Evolutionary conservation across 2,113 vertebrate genomes (phyloP).

Genomic region (Pycnonotus jocosus): DNA sequence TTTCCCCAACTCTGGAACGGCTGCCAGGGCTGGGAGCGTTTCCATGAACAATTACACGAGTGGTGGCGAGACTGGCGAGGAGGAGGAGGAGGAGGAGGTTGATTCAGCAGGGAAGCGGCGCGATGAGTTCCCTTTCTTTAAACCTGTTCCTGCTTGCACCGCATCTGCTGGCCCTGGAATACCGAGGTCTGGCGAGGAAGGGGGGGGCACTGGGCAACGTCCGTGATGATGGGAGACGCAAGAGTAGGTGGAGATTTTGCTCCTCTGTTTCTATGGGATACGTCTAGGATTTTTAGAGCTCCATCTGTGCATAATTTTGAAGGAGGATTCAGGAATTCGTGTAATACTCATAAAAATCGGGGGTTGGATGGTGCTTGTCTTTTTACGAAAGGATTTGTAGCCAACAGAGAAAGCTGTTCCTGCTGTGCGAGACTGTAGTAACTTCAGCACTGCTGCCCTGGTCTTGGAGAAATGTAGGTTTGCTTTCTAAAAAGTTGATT

Average conservation of each 20-base stretch:
- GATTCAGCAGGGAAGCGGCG: background rate
- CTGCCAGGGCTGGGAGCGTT: background rate
- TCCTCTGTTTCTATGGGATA: conserved; percentile 41
- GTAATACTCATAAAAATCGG: background rate
- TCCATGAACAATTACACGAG: background rate
- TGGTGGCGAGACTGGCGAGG: background rate
- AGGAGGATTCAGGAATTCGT: background rate
- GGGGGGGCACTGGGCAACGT: background rate
- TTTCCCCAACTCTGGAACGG: background rate
- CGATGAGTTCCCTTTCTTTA: background rate
- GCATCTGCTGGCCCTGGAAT: background rate
- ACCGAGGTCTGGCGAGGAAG: background rate
- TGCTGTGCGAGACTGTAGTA: background rate
- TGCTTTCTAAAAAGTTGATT: background rate
- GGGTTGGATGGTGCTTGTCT: background rate
- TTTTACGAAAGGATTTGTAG: background rate
- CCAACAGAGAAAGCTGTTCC: background rate
- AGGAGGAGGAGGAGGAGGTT: background rate
- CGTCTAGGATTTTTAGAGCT: background rate
- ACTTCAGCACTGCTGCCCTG: background rate
- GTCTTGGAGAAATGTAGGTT: background rate
- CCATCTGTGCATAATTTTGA: background rate
- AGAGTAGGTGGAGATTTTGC: conserved; percentile 35
- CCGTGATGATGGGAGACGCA: conserved; percentile 28
- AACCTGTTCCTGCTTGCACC: background rate